These are phyloP conservation scores for Enoplosus armatus DNA, from an alignment of 2,797 vertebrate genomes.

Conservation along the genomic window DNA sequence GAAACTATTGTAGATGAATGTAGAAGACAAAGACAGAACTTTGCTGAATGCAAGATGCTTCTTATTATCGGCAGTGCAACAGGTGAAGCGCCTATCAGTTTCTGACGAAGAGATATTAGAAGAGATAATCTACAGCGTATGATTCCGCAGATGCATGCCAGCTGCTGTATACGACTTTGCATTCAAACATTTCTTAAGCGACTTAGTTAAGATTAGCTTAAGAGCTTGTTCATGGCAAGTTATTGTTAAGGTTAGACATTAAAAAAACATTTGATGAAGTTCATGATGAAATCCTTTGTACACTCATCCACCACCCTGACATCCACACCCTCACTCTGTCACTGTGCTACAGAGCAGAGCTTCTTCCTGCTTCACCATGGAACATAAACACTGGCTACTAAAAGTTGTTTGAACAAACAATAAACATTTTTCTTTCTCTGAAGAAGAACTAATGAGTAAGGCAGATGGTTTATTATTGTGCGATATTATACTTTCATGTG, in stretches of 20 bases:
- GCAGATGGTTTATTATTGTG: constrained; percentile 12
- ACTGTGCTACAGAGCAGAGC: neutral
- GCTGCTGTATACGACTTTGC: neutral
- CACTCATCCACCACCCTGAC: neutral
- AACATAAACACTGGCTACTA: neutral
- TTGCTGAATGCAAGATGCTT: neutral
- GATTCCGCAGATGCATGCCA: neutral
- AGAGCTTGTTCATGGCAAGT: neutral
- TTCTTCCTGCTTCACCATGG: neutral
- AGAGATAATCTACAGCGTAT: too few relatives aligned
- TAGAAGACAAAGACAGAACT: neutral
- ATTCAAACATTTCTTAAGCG: neutral
- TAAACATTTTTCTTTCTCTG: neutral
- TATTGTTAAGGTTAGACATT: neutral
- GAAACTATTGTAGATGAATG: neutral
- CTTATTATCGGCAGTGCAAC: neutral
- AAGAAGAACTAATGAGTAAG: neutral
- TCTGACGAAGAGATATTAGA: neutral
- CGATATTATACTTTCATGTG: constrained; percentile 19
- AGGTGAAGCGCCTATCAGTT: neutral
- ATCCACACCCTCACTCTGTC: neutral
- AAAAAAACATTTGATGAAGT: neutral
- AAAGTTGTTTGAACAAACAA: constrained; percentile 7
- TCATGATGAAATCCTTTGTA: neutral
- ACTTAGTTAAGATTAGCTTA: neutral